Percentiles rank a stretch among this genome's conserved stretches.
These are phyloP conservation scores for Ptilonorhynchus violaceus DNA, from an alignment of 2,113 vertebrate species.

Conservation along the genomic window DNA sequence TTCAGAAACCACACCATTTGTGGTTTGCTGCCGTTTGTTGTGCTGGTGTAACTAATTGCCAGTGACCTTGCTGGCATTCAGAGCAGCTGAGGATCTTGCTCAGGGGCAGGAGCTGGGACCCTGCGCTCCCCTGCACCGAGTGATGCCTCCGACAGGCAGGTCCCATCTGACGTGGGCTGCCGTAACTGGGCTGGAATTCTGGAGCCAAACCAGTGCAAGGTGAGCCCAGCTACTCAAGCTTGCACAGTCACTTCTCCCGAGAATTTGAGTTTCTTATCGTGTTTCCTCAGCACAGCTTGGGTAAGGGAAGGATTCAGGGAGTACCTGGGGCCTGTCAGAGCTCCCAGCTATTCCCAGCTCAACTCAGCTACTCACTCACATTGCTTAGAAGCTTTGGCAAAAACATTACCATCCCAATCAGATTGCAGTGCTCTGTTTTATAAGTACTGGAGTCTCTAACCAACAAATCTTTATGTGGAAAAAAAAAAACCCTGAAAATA, in stretches of 20 bases:
- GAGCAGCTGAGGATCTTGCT: not conserved
- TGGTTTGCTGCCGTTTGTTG: not conserved
- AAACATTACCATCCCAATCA: not conserved
- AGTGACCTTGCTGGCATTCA: not conserved
- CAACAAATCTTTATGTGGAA: not conserved
- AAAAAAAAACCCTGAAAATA: slow-evolving; percentile 34
- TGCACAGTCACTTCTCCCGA: not conserved
- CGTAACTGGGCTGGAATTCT: not conserved
- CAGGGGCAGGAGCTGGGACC: not conserved
- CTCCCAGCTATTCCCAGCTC: not conserved
- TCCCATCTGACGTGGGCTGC: rapidly evolving
- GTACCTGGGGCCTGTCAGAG: not conserved
- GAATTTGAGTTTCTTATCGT: rapidly evolving
- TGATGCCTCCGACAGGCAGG: rapidly evolving
- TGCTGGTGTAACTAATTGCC: not conserved
- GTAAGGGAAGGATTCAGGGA: not conserved
- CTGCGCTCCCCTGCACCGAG: not conserved
- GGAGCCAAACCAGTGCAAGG: not conserved
- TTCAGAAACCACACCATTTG: not conserved
- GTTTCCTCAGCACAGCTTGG: not conserved
- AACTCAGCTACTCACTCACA: not conserved
- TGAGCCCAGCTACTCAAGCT: not conserved
- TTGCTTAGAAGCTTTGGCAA: not conserved
- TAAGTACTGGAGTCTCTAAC: not conserved
- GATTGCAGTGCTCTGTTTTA: not conserved